Conservation (phyloP, 2,888 invertebrate genomes). For the Cosmia pyralina region DNA sequence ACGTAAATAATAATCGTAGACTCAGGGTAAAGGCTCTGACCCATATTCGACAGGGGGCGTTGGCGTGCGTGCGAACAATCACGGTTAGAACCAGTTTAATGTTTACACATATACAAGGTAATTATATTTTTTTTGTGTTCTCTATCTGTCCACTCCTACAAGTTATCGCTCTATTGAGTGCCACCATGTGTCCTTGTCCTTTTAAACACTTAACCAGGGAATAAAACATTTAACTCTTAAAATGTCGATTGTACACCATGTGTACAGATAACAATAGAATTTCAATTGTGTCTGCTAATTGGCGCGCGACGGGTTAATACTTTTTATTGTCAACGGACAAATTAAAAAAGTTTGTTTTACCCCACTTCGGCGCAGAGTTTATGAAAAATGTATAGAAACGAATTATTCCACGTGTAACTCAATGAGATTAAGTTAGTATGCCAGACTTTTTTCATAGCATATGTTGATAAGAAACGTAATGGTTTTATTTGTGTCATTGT, state of each 20-base stretch:
- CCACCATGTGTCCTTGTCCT: conserved; percentile 73
- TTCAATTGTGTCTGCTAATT: no score
- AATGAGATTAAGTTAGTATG: conserved; percentile 60
- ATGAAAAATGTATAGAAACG: conserved; percentile 48
- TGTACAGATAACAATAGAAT: no score
- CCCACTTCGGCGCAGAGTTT: conserved; percentile 27
- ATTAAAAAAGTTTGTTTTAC: conserved; percentile 52
- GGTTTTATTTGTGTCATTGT: conserved; percentile 69
- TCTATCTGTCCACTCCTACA: conserved; percentile 75
- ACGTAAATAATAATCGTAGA: conserved; percentile 77
- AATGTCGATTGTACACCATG: no score
- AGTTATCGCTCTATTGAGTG: conserved; percentile 80
- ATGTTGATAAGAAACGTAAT: conserved; percentile 68
- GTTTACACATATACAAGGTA: conserved; percentile 84
- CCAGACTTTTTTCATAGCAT: conserved; percentile 57
- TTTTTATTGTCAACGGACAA: conserved; percentile 53
- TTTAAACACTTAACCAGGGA: conserved; percentile 63
- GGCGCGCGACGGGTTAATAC: no score
- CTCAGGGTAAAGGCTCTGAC: conserved; percentile 71
- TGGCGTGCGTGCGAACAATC: conserved; percentile 84
- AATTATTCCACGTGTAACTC: conserved; percentile 47
- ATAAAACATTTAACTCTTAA: conserved; percentile 43
- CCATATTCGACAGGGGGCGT: conserved; percentile 71
- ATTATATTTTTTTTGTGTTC: conserved; percentile 79
- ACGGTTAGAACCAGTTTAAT: conserved; percentile 80